A percentile compares a stretch with the other conserved stretches of the same genome.
phyloP scores from a whole-genome alignment of 2,888 invertebrate species.

The Eretmocerus hayati region DNA sequence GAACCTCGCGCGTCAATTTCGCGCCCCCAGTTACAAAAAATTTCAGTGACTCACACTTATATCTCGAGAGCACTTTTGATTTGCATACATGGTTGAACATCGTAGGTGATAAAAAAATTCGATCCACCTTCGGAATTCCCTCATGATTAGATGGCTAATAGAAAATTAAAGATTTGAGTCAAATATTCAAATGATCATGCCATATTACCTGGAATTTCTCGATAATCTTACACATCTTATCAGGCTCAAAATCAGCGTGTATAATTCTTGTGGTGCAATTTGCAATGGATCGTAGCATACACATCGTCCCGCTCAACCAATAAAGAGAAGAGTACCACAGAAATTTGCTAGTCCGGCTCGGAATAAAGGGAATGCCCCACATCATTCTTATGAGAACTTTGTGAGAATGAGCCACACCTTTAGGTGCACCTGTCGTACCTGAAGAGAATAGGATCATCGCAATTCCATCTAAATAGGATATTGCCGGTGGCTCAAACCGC shows the following conservation, averaged over 20 bases:
- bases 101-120: constrained; percentile 27
- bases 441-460: constrained; percentile 36
- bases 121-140: constrained; percentile 28
- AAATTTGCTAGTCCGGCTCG: background rate
- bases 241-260: constrained; percentile 28
- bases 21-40: constrained; percentile 28
- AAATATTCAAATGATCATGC: no score
- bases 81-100: constrained; percentile 26
- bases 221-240: constrained; percentile 28
- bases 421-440: constrained; percentile 38
- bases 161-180: background rate
- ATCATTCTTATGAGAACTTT: constrained; percentile 22
- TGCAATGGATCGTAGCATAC: constrained; percentile 20
- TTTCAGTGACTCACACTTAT: constrained; percentile 28
- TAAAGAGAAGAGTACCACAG: constrained; percentile 32
- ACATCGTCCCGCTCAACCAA: constrained; percentile 35
- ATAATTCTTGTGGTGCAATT: constrained; percentile 24
- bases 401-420: constrained; percentile 34
- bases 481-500: constrained; percentile 25
- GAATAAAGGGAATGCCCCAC: background rate
- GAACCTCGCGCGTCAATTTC: constrained; percentile 24
- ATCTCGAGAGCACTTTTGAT: constrained; percentile 24
- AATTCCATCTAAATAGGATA: constrained; percentile 22
- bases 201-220: constrained; percentile 38
- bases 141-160: background rate